A percentile compares a stretch with the other conserved stretches of the same genome.
Conservation (phyloP, 2,797 vertebrate genomes). For the Coranthus polyacanthus region DNA sequence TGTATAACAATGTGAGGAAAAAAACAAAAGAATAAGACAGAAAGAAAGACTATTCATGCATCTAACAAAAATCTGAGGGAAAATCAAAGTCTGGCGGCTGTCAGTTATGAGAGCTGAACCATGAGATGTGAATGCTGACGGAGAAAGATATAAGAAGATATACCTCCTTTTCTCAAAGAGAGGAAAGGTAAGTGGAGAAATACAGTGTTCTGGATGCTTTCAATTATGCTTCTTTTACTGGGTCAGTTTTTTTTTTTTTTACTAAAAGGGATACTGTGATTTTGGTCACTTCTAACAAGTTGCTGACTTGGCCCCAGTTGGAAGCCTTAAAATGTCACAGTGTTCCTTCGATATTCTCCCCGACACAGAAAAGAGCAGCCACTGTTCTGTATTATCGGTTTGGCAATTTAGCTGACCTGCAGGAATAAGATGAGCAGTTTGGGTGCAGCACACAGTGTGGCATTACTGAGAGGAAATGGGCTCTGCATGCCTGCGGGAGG, state of each 20-base stretch:
- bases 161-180: constrained; percentile 17
- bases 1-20: constrained; percentile 1
- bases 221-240: background rate
- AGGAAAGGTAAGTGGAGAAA: constrained; percentile 1
- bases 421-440: constrained; percentile 52
- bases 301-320: constrained; percentile 56
- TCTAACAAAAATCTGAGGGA: constrained; percentile 14
- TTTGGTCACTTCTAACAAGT: constrained; percentile 59
- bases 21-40: constrained; percentile 10
- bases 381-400: constrained; percentile 50
- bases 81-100: constrained; percentile 15
- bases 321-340: constrained; percentile 64
- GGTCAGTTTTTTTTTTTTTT: constrained; percentile 11
- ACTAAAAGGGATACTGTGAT: constrained; percentile 18
- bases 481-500: constrained; percentile 18
- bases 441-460: constrained; percentile 32
- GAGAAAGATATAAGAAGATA: constrained; percentile 28
- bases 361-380: constrained; percentile 67
- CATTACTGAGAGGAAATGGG: constrained; percentile 35
- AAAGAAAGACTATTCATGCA: constrained; percentile 23
- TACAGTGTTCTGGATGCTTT: background rate
- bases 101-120: constrained; percentile 8
- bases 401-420: constrained; percentile 62
- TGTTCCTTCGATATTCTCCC: constrained; percentile 46
- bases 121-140: constrained; percentile 23